phyloP scores from a whole-genome alignment of 1,140 invertebrate species.

The Nebria ingens region DNA sequence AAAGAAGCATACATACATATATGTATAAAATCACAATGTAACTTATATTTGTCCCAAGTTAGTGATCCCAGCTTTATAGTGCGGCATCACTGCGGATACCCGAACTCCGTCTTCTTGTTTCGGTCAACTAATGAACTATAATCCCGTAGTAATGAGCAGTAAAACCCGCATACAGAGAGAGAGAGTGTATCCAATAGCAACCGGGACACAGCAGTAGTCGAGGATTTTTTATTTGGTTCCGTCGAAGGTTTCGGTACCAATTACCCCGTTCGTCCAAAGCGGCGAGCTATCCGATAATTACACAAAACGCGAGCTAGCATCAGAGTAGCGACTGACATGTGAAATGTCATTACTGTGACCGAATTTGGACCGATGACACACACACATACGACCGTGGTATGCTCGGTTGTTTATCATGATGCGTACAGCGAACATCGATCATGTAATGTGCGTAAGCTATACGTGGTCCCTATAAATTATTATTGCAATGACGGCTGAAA shows the following conservation, averaged over 20 bases:
- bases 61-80: background rate
- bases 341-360: background rate
- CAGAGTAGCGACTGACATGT: no score
- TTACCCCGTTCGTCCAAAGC: background rate
- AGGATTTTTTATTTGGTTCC: no score
- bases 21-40: no score
- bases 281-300: background rate
- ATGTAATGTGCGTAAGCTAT: background rate
- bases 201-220: no score
- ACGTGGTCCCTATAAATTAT: background rate
- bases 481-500: background rate
- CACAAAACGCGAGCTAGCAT: background rate
- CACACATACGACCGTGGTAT: no score
- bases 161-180: no score
- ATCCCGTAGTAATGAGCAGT: constrained; percentile 40
- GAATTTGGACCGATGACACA: no score
- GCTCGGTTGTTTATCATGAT: background rate
- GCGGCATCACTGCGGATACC: background rate
- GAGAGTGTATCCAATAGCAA: constrained; percentile 5
- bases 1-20: no score
- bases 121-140: constrained; percentile 41
- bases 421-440: background rate
- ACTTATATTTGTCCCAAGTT: no score
- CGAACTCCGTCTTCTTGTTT: constrained; percentile 17
- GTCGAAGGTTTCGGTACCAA: no score